A percentile compares a stretch with the other conserved stretches of the same genome.
phyloP scores from a whole-genome alignment of 2,113 vertebrate species.

The Oostethus manadensis region DNA sequence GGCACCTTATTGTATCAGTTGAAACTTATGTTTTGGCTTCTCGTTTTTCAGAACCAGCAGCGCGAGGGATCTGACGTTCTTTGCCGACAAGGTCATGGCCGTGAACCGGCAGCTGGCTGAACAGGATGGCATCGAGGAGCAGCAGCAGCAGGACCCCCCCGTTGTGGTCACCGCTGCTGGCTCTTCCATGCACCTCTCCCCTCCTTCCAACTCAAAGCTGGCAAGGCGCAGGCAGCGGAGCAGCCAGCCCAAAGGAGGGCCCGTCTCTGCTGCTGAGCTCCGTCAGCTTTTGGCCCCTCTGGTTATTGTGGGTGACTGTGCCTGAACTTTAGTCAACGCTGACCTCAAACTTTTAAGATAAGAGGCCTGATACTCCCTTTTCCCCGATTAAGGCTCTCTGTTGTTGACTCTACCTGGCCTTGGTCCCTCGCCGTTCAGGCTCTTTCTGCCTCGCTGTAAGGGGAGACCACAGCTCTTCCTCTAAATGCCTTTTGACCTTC shows the following conservation, averaged over 20 bases:
- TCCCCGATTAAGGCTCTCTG: constrained; percentile 17
- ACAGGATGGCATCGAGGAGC: constrained; percentile 82
- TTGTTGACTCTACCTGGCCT: constrained; percentile 40
- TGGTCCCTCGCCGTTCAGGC: constrained; percentile 51
- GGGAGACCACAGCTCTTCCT: constrained; percentile 46
- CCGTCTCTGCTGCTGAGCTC: constrained; percentile 72
- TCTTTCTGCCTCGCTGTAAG: constrained; percentile 48
- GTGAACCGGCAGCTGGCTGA: constrained; percentile 91
- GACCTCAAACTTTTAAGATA: constrained; percentile 35
- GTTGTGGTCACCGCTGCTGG: constrained; percentile 83
- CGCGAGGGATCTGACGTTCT: constrained; percentile 94
- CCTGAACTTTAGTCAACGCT: constrained; percentile 60
- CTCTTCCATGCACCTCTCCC: constrained; percentile 86
- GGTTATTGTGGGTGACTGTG: constrained; percentile 86
- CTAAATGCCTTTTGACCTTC: constrained; percentile 67
- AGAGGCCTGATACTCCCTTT: constrained; percentile 30
- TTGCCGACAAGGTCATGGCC: constrained; percentile 90
- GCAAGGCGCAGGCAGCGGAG: constrained; percentile 84
- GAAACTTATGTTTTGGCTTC: neutral
- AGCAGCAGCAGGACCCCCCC: constrained; percentile 75
- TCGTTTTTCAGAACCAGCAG: constrained; percentile 81
- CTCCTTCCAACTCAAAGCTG: constrained; percentile 88
- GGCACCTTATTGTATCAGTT: neutral
- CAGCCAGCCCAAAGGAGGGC: constrained; percentile 77
- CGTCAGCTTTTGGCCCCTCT: constrained; percentile 81